A percentile compares a stretch with the other conserved stretches of the same genome.
These are phyloP conservation scores for Paramisgurnus dabryanus DNA, from an alignment of 2,113 vertebrate species.

Conservation along the genomic window DNA sequence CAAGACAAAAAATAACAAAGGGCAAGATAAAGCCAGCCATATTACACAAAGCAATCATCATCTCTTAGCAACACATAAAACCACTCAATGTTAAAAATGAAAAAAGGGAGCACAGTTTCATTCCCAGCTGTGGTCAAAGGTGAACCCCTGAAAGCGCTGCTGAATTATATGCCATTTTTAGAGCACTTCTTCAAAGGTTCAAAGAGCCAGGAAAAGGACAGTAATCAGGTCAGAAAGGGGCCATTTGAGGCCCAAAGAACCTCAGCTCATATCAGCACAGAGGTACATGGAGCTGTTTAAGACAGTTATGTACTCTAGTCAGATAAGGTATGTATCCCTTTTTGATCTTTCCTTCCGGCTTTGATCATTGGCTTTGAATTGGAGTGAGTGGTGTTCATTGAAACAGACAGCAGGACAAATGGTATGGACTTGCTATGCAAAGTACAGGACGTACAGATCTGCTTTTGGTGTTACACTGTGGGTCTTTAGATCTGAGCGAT, in stretches of 20 bases:
- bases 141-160: slow-evolving; percentile 15
- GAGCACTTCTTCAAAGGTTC: slow-evolving; percentile 47
- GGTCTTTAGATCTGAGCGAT: slow-evolving; percentile 25
- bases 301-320: slow-evolving; percentile 53
- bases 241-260: slow-evolving; percentile 58
- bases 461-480: slow-evolving; percentile 13
- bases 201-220: slow-evolving; percentile 53
- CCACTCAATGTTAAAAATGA: slow-evolving; percentile 30
- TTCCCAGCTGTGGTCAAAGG: slow-evolving; percentile 40
- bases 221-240: slow-evolving; percentile 71
- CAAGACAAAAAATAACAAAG: slow-evolving; percentile 15
- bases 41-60: slow-evolving; percentile 20
- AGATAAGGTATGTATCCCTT: slow-evolving; percentile 50
- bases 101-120: slow-evolving; percentile 28
- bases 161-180: slow-evolving; percentile 19
- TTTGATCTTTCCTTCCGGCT: slow-evolving; percentile 58
- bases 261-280: slow-evolving; percentile 55
- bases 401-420: slow-evolving; percentile 47
- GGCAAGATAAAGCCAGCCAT: slow-evolving; percentile 24
- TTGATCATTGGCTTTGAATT: slow-evolving; percentile 51
- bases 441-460: slow-evolving; percentile 36
- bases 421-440: neutral
- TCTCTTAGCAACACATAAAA: slow-evolving; percentile 17
- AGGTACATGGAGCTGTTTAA: slow-evolving; percentile 50
- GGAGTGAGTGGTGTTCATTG: slow-evolving; percentile 50